Percentiles rank a stretch among this genome's conserved stretches.
Evolutionary conservation across 1,140 invertebrate species (phyloP).

Genomic region (Odontomachus brunneus): DNA sequence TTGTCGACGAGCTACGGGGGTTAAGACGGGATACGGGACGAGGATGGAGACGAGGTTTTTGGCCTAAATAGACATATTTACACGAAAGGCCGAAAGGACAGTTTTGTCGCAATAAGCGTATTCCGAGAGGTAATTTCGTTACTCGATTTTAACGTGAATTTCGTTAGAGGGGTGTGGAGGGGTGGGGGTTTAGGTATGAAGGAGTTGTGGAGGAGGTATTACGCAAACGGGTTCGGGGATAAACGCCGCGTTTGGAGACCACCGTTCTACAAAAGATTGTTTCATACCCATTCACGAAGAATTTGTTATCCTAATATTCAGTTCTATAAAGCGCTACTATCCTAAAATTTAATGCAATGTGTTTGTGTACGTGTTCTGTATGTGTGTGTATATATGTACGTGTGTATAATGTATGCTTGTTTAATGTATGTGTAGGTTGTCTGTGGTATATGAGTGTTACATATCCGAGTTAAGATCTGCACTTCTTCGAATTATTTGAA

Average conservation of each 20-base stretch:
- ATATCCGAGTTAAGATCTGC: slow-evolving; percentile 44
- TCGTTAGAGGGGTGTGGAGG: neutral
- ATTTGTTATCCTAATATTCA: slow-evolving; percentile 72
- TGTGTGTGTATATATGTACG: neutral
- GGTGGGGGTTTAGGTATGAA: neutral
- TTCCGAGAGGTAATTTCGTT: slow-evolving; percentile 56
- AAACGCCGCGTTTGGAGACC: slow-evolving; percentile 52
- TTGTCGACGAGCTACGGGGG: slow-evolving; percentile 22
- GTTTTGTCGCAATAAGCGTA: slow-evolving; percentile 53
- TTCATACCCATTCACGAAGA: slow-evolving; percentile 66
- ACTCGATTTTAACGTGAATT: slow-evolving; percentile 47
- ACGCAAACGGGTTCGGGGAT: slow-evolving; percentile 51
- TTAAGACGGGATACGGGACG: slow-evolving; percentile 2
- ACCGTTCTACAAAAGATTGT: slow-evolving; percentile 64
- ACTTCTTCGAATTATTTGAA: slow-evolving; percentile 55
- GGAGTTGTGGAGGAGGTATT: too few relatives aligned
- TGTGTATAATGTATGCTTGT: neutral
- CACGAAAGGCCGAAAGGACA: slow-evolving; percentile 79
- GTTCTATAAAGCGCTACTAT: slow-evolving; percentile 74
- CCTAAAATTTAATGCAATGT: slow-evolving; percentile 71
- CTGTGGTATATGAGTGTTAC: slow-evolving; percentile 3
- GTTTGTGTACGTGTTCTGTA: slow-evolving; percentile 43
- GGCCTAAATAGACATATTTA: slow-evolving; percentile 83
- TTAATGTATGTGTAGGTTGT: slow-evolving; percentile 5
- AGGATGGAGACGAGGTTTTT: slow-evolving; percentile 47